Percentiles rank a stretch among this genome's conserved stretches.
phyloP scores from a whole-genome alignment of 2,113 vertebrate species.

The Pterocles gutturalis region DNA sequence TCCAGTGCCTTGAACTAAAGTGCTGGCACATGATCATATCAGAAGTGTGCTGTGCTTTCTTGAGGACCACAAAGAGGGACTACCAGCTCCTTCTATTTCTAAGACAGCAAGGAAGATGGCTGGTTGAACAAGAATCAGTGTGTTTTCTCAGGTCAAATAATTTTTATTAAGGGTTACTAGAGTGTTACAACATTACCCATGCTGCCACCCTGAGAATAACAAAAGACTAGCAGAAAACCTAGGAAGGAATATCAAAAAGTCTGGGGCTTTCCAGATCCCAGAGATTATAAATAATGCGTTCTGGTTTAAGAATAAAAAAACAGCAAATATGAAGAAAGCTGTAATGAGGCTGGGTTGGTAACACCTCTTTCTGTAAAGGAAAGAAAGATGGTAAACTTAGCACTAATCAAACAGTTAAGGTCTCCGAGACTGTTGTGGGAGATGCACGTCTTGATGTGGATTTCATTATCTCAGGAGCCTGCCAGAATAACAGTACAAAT shows the following conservation, averaged over 20 bases:
- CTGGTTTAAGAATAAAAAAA: not conserved
- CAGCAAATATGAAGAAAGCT: not conserved
- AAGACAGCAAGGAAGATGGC: not conserved
- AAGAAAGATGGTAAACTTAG: not conserved
- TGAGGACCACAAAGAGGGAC: not conserved
- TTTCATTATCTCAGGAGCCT: not conserved
- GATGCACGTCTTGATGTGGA: accelerated
- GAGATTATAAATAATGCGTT: not conserved
- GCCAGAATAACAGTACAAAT: not conserved
- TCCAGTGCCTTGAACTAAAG: not conserved
- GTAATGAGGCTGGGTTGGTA: not conserved
- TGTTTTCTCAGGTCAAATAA: not conserved
- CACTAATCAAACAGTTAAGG: not conserved
- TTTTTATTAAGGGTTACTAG: not conserved
- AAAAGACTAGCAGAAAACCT: not conserved
- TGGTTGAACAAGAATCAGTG: not conserved
- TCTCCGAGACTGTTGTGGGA: not conserved
- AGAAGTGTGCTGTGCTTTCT: not conserved
- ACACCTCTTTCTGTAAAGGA: not conserved
- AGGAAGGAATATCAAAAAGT: not conserved
- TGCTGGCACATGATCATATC: not conserved
- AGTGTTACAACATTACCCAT: not conserved
- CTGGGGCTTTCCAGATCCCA: not conserved
- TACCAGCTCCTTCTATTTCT: not conserved
- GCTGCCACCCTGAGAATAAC: not conserved